Base-by-base conservation (phyloP, 1,140 invertebrate genomes). In the Drosophila yakuba region DNA sequence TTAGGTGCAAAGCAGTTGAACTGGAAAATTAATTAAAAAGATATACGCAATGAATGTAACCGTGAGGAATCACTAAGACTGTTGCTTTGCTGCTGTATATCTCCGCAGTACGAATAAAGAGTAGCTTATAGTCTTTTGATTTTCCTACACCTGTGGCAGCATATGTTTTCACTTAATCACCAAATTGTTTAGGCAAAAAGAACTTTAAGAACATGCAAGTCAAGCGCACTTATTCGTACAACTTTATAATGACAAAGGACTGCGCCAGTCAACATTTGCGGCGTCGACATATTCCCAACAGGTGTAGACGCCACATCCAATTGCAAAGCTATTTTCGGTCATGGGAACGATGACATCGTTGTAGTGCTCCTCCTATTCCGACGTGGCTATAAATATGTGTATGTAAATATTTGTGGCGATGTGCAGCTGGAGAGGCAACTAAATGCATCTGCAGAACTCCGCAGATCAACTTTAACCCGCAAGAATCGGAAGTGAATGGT, bases 281-380 rank as follows among this genome's bases (percentile, higher is more conserved):
- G 32, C 32, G 32, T 8, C 50, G 82, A 86, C 71, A 86, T 79
- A 76, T 88, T 75, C 63, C 64, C 64, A 86, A 86, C 83, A 86
- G 83, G 83, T 86, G 83, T 88, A 86, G 78, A 79, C 71, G 77
- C 69, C 69, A 73, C 68, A 71, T 58, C 44, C 66, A 58, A 72
- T 71, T 71, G 68, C 66, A 72, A 20, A 55, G 51, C 68, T 72
- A 72, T 72, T 72, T 72, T 72, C 44, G 66, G 68, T 41, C 66
- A 71, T 58, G 47, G 61, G 61, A 68, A 68, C 64, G 64, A 66
- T 66, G 68, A 50, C 50, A 43, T n/a, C 39, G 23, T 28, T 15
- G 7, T 28, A 25, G 15, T 12, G 20, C 35, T 25, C 47, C 35
- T 15, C 20, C 25, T 41, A 41, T 20, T 32, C 67, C 52, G 52